phyloP scores from a whole-genome alignment of 2,113 vertebrate species.

The Melanotaenia duboulayi region DNA sequence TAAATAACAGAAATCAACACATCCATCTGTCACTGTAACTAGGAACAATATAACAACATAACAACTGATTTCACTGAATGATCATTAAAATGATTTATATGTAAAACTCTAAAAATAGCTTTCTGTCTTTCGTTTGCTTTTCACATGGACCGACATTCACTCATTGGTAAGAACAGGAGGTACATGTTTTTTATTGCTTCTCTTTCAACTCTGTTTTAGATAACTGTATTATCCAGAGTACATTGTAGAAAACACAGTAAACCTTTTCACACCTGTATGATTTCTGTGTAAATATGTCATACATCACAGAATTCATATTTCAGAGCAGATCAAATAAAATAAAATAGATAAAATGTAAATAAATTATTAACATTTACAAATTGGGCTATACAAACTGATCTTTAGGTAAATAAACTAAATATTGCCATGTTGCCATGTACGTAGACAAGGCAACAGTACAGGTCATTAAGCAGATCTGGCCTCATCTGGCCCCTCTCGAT shows the following conservation, averaged over 20 bases:
- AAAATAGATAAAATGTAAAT: no score
- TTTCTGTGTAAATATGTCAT: no score
- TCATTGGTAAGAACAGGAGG: constrained; percentile 98
- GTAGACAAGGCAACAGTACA: background rate
- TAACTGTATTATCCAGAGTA: background rate
- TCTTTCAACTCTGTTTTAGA: constrained; percentile 12
- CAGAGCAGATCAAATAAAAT: background rate
- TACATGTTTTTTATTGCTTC: constrained; percentile 80
- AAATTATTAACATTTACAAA: no score
- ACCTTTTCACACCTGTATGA: background rate
- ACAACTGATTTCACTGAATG: constrained; percentile 2
- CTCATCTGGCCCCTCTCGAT: no score
- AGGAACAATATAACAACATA: background rate
- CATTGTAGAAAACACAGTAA: background rate
- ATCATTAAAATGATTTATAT: constrained; percentile 9
- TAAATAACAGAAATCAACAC: constrained; percentile 71
- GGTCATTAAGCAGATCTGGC: background rate
- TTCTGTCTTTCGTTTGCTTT: constrained; percentile 91
- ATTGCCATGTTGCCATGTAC: no score
- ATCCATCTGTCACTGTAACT: background rate
- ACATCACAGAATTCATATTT: no score
- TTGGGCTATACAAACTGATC: background rate
- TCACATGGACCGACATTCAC: constrained; percentile 90
- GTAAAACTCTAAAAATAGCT: constrained; percentile 88
- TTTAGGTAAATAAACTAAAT: background rate